Evolutionary conservation across 1,140 invertebrate genomes (phyloP), one percentile per base, ranked within the genome.

Genomic region (Ceratina japonica): DNA sequence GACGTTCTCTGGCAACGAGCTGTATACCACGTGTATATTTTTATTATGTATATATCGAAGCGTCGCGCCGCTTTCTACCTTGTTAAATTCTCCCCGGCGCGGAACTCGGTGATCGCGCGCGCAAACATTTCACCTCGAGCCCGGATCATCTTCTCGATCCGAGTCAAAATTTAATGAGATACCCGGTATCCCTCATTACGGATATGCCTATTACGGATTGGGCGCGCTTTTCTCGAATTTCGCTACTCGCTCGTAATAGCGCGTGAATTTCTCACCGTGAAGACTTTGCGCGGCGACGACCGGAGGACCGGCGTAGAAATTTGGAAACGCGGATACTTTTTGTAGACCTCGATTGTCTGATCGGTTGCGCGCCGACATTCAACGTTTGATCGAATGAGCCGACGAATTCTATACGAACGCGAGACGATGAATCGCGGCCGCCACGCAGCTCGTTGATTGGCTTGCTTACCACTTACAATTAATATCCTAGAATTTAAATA

Each of bases 371-470:
- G 52, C 37, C 22, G 51, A 74, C 24, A 15, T 64, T 73, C 18
- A 79, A 66, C 74, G 59, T 37, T 18, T 72, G 24, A 56, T 61
- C 58, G 66, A 56, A 63, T 71, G 49, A 61, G 58, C 54, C 58
- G 52, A 24, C 69, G 13, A 18, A 49, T 49, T n/a, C n/a, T n/a
- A n/a, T 62, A 74, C 75, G 70, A 64, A 44, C 73, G 77, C 56
- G 37, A 49, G 68, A 59, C 20, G 68, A 83, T 24, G 44, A 66
- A 22, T 64, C 61, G 66, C 66, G 79, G 80, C 83, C 82, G 80
- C 83, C 85, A 85, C 84, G 79, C 70, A 84, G 77, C 86, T 88
- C 81, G 80, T 87, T 86, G 83, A 87, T 87, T 84, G 69, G 66
- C 80, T 81, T 44, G 37, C 37, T 59, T 79, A 77, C 20, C 80